A percentile compares a stretch with the other conserved stretches of the same genome.
phyloP scores from a whole-genome alignment of 2,888 invertebrate species.

The Ochropleura plecta region DNA sequence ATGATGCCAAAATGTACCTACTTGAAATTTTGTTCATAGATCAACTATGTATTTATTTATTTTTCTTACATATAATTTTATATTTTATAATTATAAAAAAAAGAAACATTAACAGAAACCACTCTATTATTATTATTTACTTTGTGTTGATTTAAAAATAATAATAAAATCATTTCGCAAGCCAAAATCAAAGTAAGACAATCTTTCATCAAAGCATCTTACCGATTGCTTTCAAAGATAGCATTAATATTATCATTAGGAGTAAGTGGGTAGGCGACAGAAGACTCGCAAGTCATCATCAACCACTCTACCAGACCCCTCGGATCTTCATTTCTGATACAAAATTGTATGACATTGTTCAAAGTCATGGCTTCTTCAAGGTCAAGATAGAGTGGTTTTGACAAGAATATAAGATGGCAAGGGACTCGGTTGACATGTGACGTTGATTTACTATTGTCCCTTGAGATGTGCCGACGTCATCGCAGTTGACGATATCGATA shows the following conservation, averaged over 20 bases:
- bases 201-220: conserved; percentile 73
- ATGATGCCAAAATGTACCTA: background rate
- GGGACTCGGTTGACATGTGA: conserved; percentile 87
- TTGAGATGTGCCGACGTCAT: conserved; percentile 84
- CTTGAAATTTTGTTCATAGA: background rate
- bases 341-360: conserved; percentile 60
- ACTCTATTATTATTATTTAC: too few relatives aligned
- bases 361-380: conserved; percentile 73
- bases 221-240: conserved; percentile 85
- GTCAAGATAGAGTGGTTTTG: conserved; percentile 73
- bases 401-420: conserved; percentile 78
- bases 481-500: conserved; percentile 70
- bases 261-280: conserved; percentile 88
- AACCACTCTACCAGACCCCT: conserved; percentile 75
- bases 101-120: too few relatives aligned
- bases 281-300: conserved; percentile 84
- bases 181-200: conserved; percentile 64
- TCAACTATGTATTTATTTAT: background rate
- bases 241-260: conserved; percentile 89
- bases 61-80: too few relatives aligned
- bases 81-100: too few relatives aligned
- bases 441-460: conserved; percentile 89
- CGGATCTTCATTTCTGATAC: conserved; percentile 58
- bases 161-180: conserved; percentile 43
- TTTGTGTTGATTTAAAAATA: too few relatives aligned